phyloP scores from a whole-genome alignment of 2,113 vertebrate genomes.

The Clarias batrachus region DNA sequence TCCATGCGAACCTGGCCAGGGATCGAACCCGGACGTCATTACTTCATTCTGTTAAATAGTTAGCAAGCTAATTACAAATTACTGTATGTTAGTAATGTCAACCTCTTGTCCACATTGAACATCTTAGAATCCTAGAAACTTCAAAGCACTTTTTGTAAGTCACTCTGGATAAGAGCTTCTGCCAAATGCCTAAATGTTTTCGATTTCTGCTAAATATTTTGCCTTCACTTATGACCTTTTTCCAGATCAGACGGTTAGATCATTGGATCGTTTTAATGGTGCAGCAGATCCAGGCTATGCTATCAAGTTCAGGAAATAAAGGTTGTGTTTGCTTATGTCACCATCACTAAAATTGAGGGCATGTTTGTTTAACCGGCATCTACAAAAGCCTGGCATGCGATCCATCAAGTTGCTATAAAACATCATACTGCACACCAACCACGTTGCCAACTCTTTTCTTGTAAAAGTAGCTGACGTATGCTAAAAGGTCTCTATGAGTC shows the following conservation, averaged over 20 bases:
- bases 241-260: background rate
- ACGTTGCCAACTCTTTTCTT: background rate
- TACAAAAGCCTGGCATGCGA: background rate
- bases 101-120: background rate
- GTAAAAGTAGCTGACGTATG: background rate
- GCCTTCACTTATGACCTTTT: background rate
- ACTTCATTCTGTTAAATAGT: background rate
- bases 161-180: too few relatives aligned
- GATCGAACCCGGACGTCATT: too few relatives aligned
- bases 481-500: background rate
- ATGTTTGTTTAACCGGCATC: background rate
- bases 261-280: background rate
- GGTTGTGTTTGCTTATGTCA: background rate
- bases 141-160: too few relatives aligned
- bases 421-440: background rate
- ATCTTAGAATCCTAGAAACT: background rate
- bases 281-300: background rate
- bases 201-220: background rate
- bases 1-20: too few relatives aligned
- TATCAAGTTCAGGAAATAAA: background rate
- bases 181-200: too few relatives aligned
- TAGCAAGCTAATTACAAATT: background rate
- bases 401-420: background rate
- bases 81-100: background rate
- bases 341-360: background rate